Evolutionary conservation across 2,888 invertebrate genomes (phyloP), one percentile per base, ranked within the genome.

Genomic region (Dryadula phaetusa): DNA sequence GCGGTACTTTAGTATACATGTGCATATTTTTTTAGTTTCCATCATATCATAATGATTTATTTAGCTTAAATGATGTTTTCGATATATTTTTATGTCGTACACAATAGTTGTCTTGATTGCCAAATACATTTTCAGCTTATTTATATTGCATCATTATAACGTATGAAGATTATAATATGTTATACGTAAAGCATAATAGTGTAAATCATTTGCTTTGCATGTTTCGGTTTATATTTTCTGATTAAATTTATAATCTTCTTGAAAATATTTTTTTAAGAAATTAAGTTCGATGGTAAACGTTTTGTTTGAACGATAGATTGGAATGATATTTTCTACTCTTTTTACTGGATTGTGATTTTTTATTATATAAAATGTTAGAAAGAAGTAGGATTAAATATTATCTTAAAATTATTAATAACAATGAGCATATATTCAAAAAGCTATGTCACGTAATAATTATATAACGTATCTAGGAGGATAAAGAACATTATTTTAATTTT

Each of bases 1-100:
- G 79, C 71, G 70, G 74, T 70, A 64, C 61, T 53, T 58, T 66
- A 66, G 64, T 65, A 47, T 52, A 34, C 5, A 12, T 28, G n/a
- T n/a, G n/a, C n/a, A n/a, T n/a, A n/a, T 25, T 28, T 28, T 25
- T 25, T 49, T 16, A 28, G 22, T 28, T 52, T 52, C 28, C 37
- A 37, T 37, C 12, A 37, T 12, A n/a, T 28, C n/a, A n/a, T 28
- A n/a, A 28, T 49, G 10, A 28, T 49, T 37, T 28, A 49, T 16
- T n/a, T 25, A 7, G 49, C 49, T 28, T 49, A 4, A 49, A 49
- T 49, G 6, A 28, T n/a, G 3, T n/a, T 4, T n/a, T 12, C 1
- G 37, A 12, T 3, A 37, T 37, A 3, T 12, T 1, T 37, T 37
- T 37, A 28, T 37, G 1, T 8, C 32, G 8, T 34, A 34, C 6